Conservation (phyloP, 1,140 invertebrate species). For the Daktulosphaira vitifoliae region DNA sequence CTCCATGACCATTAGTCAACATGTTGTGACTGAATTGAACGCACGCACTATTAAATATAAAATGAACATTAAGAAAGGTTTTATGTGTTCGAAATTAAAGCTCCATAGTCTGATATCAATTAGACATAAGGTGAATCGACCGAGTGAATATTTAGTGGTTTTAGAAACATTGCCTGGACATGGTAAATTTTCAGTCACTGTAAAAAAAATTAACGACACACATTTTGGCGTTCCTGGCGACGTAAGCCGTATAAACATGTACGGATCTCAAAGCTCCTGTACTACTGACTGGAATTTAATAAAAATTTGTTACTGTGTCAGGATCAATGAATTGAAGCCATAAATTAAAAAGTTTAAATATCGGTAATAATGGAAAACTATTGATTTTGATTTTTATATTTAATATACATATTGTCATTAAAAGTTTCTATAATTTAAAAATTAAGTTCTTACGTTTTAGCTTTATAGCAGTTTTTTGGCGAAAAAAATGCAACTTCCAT, state of each 20-base stretch:
- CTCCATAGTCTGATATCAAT: constrained; percentile 43
- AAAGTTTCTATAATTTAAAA: too few relatives aligned
- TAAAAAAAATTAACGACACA: constrained; percentile 43
- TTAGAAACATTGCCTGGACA: constrained; percentile 50
- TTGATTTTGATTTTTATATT: too few relatives aligned
- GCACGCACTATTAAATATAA: not conserved
- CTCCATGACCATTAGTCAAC: not conserved
- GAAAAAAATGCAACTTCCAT: too few relatives aligned
- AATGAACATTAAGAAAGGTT: constrained; percentile 36
- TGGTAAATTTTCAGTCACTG: constrained; percentile 66
- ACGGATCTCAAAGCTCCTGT: constrained; percentile 68
- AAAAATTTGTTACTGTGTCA: constrained; percentile 67
- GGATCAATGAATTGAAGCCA: too few relatives aligned
- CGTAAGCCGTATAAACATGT: constrained; percentile 71
- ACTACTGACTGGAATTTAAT: constrained; percentile 63
- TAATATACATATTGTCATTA: too few relatives aligned
- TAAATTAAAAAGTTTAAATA: too few relatives aligned
- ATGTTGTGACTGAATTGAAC: constrained; percentile 7
- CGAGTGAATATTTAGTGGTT: constrained; percentile 36
- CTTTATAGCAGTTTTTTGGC: too few relatives aligned
- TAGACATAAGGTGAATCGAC: constrained; percentile 35
- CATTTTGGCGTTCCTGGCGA: constrained; percentile 49
- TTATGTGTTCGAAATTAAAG: constrained; percentile 46
- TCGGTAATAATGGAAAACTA: too few relatives aligned
- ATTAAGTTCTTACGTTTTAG: too few relatives aligned